Evolutionary conservation across 2,113 vertebrate species (phyloP).

Genomic region (Pygoscelis adeliae): DNA sequence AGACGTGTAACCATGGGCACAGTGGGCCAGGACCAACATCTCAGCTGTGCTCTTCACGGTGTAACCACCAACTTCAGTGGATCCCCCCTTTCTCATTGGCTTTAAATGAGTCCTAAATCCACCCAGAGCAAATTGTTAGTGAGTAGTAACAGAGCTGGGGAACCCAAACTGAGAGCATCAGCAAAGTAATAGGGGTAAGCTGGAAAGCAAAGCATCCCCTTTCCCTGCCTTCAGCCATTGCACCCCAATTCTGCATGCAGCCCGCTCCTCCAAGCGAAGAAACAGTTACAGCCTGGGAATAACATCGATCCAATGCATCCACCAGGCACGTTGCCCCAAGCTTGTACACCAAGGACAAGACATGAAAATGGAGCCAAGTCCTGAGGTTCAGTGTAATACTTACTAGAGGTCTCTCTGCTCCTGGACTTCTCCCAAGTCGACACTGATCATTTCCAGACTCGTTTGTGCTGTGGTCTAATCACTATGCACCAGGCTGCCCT

Average conservation of each 20-base stretch:
- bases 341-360: neutral
- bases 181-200: too few species aligned
- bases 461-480: neutral
- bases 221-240: neutral
- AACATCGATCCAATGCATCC: accelerated
- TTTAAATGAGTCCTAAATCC: neutral
- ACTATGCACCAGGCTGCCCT: neutral
- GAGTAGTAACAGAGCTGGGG: neutral
- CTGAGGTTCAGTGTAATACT: neutral
- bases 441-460: neutral
- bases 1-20: neutral
- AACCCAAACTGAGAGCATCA: neutral
- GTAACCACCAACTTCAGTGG: neutral
- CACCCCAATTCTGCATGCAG: neutral
- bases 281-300: neutral
- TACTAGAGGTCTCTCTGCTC: neutral
- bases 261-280: accelerated
- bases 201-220: neutral
- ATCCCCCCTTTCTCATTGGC: neutral
- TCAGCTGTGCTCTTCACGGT: neutral
- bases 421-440: neutral
- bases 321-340: neutral
- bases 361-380: neutral
- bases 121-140: neutral
- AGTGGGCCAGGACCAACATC: neutral